Base-by-base conservation (phyloP, 2,888 invertebrate genomes). In the Eugnorisma glareosa region DNA sequence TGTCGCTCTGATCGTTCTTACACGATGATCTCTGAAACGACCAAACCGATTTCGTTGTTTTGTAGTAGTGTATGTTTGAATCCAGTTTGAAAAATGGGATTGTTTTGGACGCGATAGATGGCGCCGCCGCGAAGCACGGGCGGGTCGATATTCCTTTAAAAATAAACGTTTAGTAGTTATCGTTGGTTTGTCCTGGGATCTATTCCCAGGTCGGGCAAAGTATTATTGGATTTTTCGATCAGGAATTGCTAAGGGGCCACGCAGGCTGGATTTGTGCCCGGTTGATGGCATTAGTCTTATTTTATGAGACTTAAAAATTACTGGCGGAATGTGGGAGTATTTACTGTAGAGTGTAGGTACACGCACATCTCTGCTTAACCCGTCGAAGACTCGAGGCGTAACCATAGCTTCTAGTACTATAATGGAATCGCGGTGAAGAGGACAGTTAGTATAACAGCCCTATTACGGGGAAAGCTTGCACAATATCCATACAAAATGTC, bases 401-500 rank as follows among this genome's bases (percentile, higher is more conserved):
- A 61, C 66, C 72, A 28, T 68, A 81, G 77, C 73, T 68, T 67
- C 68, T 73, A 37, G 66, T 73, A 81, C 48, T 88, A n/a, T n/a
- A 86, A 83, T 81, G 75, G 75, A 63, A 48, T 70, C 24, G 67
- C 37, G 54, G 48, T 28, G 21, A 64, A 81, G 31, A 54, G 40
- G 64, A 37, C 66, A 73, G 73, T 74, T 77, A 67, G 77, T 73
- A 67, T 75, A 75, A 79, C 73, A 71, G n/a, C 35, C 67, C 75
- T 76, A 79, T 86, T 81, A 86, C 61, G 11, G 10, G 43, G 61
- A 59, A 45, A 81, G 63, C 72, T 71, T 73, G 81, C 69, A 78
- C 81, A 75, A 69, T 88, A 81, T 77, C 64, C 66, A 76, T 66
- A 70, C 61, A 77, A 74, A 83, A 86, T 75, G 77, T n/a, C 77